Conservation (phyloP, 2,888 invertebrate genomes). For the Morpho deidamia region DNA sequence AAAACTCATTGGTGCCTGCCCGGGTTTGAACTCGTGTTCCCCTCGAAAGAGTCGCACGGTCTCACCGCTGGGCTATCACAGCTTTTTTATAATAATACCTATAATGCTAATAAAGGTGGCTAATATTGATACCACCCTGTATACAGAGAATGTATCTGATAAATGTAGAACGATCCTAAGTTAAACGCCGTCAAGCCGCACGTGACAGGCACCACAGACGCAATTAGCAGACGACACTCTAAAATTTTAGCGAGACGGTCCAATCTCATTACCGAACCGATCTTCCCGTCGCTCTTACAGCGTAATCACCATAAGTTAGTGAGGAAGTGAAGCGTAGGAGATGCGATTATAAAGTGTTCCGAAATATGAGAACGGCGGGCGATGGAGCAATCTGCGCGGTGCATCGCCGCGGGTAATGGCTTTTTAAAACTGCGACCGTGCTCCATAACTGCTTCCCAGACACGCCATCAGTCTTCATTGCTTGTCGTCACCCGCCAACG, state of each 20-base stretch:
- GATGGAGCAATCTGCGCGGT: constrained; percentile 65
- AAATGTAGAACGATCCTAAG: not conserved
- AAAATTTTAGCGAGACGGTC: constrained; percentile 75
- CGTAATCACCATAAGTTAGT: constrained; percentile 78
- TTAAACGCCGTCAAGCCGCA: constrained; percentile 24
- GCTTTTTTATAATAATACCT: too few species aligned
- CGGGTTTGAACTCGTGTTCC: too few species aligned
- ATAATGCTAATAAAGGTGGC: too few species aligned
- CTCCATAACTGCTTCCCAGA: constrained; percentile 75
- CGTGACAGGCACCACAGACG: constrained; percentile 51
- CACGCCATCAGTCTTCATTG: constrained; percentile 79
- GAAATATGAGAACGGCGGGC: constrained; percentile 65
- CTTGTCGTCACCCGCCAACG: constrained; percentile 72
- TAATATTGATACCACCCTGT: too few species aligned
- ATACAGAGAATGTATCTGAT: too few species aligned
- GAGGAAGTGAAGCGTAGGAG: constrained; percentile 73
- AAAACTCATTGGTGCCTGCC: too few species aligned
- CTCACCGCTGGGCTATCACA: too few species aligned
- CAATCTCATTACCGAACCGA: constrained; percentile 76
- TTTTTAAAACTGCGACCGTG: constrained; percentile 79
- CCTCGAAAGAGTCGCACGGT: too few species aligned
- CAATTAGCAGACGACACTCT: constrained; percentile 74
- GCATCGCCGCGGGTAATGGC: constrained; percentile 74
- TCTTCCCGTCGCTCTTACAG: constrained; percentile 76
- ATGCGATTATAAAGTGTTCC: constrained; percentile 78